Percentiles rank a stretch among this genome's conserved stretches.
Evolutionary conservation across 2,113 vertebrate genomes (phyloP).

Genomic region (Leptosomus discolor): DNA sequence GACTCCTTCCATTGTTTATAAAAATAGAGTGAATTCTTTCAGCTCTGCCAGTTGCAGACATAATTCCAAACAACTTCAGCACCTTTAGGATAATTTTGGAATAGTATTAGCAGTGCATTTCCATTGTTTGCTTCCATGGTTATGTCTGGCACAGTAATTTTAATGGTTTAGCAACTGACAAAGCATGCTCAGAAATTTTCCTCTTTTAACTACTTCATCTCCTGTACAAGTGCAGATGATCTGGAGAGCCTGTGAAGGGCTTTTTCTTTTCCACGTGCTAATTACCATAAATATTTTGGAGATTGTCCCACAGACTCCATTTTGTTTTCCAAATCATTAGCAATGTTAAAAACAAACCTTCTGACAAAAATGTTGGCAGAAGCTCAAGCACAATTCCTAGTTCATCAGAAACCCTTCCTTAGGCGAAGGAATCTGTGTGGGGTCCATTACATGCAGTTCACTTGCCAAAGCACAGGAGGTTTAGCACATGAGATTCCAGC

Average conservation of each 20-base stretch:
- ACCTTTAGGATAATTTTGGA: conserved; percentile 15
- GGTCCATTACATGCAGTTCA: not conserved
- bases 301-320: not conserved
- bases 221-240: not conserved
- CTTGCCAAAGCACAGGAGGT: not conserved
- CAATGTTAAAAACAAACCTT: conserved; percentile 18
- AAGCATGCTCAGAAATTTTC: not conserved
- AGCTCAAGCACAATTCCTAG: not conserved
- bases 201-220: conserved; percentile 25
- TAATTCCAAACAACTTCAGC: conserved; percentile 8
- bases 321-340: conserved; percentile 39
- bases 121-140: not conserved
- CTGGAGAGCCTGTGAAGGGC: not conserved
- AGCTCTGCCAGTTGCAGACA: not conserved
- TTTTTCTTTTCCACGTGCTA: not conserved
- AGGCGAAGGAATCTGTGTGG: not conserved
- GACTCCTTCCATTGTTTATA: not conserved
- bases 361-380: conserved; percentile 24
- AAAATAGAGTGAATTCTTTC: conserved; percentile 1
- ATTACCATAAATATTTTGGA: conserved; percentile 33
- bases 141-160: not conserved
- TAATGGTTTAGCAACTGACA: not conserved
- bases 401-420: not conserved
- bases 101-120: not conserved
- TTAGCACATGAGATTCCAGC: not conserved